Evolutionary conservation across 2,113 vertebrate species (phyloP), one percentile per base, ranked within the genome.

Genomic region (Takifugu flavidus): DNA sequence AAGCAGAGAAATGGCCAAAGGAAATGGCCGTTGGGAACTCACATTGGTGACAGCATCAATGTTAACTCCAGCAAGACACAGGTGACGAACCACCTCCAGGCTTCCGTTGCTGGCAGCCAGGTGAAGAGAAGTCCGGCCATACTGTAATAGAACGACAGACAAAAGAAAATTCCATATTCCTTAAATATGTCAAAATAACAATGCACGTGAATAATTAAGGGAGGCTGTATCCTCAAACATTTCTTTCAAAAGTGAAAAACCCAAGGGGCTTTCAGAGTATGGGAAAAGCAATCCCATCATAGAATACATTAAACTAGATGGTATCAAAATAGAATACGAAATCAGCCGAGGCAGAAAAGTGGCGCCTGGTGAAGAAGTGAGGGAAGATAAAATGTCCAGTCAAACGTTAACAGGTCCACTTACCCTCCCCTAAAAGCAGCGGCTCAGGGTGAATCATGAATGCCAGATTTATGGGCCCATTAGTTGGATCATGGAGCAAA

Each of bases 71-170:
- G 86, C 75, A 44, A 98, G 87, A 72, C 97, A 99, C 51, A 99
- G 95, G 65, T 95, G 93, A 2, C 96, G 92, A 50, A 98, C 95
- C 14, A 98, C 94, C 57, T 98, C 94, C 0, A 98, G 93, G 75
- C 93, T 93, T 27, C 96, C 96, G 0, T 94, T 96, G 85, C 92
- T 94, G 25, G 96, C 92, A 5, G 97, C 94, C 56, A 99, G 87
- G 75, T 99, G 97, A 29, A 99, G 90, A 29, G 97, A 92, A 0
- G 96, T 98, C 53, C 92, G 91, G 64, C 95, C 95, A 14, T 93
- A 93, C 96, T 99, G 87, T 15, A 25, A 42, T 26, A 62, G 27
- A 8, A 14, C 34, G 34, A 29, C 6, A 31, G 4, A 1, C 6
- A 44, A 3, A 20, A 43, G 2, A 4, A 28, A 29, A 15, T 20